Evolutionary conservation across 2,797 vertebrate genomes (phyloP).

Genomic region (Odontamblyopus lacepedii): DNA sequence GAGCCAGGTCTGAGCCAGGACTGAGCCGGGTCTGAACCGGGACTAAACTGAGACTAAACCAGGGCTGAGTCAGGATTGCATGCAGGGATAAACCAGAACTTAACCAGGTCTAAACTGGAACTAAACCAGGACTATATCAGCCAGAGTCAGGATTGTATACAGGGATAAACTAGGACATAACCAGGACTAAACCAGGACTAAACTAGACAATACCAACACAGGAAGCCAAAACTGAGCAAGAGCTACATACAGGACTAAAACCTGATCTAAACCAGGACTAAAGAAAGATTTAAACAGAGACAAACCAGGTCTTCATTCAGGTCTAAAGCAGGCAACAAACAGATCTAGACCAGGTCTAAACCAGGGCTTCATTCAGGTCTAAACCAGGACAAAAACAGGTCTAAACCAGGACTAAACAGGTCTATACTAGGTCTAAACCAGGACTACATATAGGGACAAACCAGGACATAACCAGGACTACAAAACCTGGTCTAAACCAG

Average conservation of each 20-base stretch:
- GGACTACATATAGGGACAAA: background rate
- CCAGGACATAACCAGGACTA: background rate
- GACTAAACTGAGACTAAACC: background rate
- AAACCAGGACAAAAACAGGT: background rate
- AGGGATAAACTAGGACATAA: too few species aligned
- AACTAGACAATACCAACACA: too few species aligned
- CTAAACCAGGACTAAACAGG: background rate
- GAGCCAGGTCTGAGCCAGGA: background rate
- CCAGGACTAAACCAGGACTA: too few species aligned
- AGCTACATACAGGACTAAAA: too few species aligned
- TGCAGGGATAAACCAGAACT: background rate
- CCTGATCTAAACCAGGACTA: too few species aligned
- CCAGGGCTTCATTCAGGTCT: too few species aligned
- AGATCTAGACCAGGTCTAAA: background rate
- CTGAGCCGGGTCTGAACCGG: background rate
- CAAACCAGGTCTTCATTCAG: too few species aligned
- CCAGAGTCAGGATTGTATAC: too few species aligned
- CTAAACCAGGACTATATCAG: background rate
- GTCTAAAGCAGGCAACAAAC: too few species aligned
- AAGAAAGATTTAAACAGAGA: too few species aligned
- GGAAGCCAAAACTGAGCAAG: too few species aligned
- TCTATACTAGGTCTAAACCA: background rate
- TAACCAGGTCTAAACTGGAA: background rate
- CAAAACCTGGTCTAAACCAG: background rate
- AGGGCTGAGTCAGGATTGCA: too few species aligned